These are phyloP conservation scores for Dolichomitus sp. DNA, from an alignment of 2,888 invertebrate species.

Conservation along the genomic window DNA sequence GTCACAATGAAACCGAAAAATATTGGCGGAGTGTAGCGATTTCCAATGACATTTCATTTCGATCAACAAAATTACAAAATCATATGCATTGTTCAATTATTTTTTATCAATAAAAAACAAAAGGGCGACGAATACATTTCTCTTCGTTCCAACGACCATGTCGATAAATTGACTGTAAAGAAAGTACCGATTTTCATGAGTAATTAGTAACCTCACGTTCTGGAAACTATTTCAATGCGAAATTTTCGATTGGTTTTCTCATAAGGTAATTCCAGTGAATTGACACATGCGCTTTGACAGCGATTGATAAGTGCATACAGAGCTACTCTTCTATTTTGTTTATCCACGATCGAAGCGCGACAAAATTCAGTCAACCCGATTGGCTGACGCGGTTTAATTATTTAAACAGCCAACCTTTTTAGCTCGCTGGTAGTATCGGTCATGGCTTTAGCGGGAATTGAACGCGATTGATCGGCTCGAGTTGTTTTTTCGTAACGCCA, in stretches of 20 bases:
- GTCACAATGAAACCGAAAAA: background rate
- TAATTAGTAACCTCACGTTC: background rate
- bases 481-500: background rate
- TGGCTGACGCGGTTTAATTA: background rate
- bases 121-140: background rate
- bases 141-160: background rate
- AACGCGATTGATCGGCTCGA: constrained; percentile 1
- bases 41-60: no score
- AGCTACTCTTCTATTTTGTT: background rate
- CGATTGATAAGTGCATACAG: background rate
- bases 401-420: constrained; percentile 8
- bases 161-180: background rate
- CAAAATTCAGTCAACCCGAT: background rate
- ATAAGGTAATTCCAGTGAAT: background rate
- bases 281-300: background rate
- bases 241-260: background rate
- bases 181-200: background rate
- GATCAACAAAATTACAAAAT: no score
- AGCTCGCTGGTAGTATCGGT: background rate
- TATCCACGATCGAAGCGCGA: background rate
- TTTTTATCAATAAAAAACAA: background rate
- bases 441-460: background rate
- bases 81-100: background rate
- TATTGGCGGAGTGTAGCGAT: background rate
- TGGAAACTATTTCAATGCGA: background rate